Evolutionary conservation across 2,113 vertebrate genomes (phyloP).

Genomic region (Murina feae): DNA sequence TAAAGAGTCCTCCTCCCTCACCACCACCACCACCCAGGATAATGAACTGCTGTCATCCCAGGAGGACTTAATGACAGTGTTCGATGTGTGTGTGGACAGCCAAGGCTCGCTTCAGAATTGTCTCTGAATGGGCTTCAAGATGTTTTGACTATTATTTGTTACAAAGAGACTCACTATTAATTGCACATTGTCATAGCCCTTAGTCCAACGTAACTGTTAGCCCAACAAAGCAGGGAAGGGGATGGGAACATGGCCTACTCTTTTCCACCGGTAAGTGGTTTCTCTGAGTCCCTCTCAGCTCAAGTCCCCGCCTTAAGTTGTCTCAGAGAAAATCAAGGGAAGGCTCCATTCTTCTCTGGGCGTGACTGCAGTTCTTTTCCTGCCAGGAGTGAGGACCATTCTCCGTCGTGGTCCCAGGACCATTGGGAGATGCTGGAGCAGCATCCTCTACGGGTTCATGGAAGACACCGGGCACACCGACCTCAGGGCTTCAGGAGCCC

Average conservation of each 20-base stretch:
- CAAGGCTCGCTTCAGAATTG: constrained; percentile 69
- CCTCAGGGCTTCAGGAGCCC: not conserved
- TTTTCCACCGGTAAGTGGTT: not conserved
- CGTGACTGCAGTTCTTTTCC: not conserved
- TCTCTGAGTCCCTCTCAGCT: not conserved
- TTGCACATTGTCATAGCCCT: constrained; percentile 75
- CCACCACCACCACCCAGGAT: constrained; percentile 58
- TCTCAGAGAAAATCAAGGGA: constrained; percentile 19
- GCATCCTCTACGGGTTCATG: not conserved
- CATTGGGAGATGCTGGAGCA: not conserved
- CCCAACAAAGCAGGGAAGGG: constrained; percentile 57
- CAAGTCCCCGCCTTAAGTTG: not conserved
- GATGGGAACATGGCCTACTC: not conserved
- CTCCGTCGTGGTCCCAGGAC: not conserved
- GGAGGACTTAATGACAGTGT: constrained; percentile 80
- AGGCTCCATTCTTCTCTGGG: not conserved
- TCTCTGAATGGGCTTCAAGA: constrained; percentile 80
- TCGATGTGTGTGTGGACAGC: constrained; percentile 71
- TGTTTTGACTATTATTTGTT: constrained; percentile 82
- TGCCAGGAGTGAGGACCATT: not conserved
- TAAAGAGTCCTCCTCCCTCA: not conserved
- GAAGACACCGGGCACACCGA: not conserved
- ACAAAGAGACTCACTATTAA: constrained; percentile 77
- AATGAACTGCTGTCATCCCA: constrained; percentile 78
- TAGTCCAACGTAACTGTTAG: constrained; percentile 63